Evolutionary conservation across 2,888 invertebrate species (phyloP), one percentile per base, ranked within the genome.

Genomic region (Sminthurides aquaticus): DNA sequence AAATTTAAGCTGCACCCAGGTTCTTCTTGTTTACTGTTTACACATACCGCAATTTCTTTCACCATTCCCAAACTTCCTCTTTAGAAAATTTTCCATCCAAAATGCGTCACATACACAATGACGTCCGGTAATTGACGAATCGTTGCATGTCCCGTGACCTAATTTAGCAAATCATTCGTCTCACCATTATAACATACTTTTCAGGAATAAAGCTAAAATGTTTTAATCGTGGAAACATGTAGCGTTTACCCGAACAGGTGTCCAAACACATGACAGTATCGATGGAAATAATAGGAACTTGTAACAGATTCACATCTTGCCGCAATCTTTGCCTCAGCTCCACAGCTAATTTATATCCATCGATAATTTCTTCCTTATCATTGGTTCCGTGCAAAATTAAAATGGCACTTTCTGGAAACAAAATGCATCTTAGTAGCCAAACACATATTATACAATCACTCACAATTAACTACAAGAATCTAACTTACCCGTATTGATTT

Each of bases 31-130:
- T n/a, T n/a, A n/a, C n/a, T n/a, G n/a, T n/a, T n/a, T n/a, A n/a
- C n/a, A 64, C 77, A 73, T 78, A 91, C 91, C 90, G 78, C 91
- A 92, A 80, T 91, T 91, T 8, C 86, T 85, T 76, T 89, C 87
- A 65, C 87, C 84, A 76, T 84, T 83, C 28, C 84, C 83, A 68
- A 85, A 82, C 77, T 85, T 82, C 66, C 84, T 83, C 58, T 84
- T 83, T 69, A 89, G 81, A 43, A 89, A 81, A 78, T 91, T 89
- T 80, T 91, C 89, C 92, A 95, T 95, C 96, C 96, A 96, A 82
- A 95, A 95, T 24, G 93, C 90, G 80, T 95, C 92, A 79, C 95
- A 96, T 75, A 89, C 84, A 77, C 95, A 96, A 63, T 86, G 83
- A 75, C 94, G 59, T 15, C 71, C 67, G n/a, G 58, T 3, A 15